phyloP scores from a whole-genome alignment of 2,888 invertebrate genomes.

The Elmis aenea region DNA sequence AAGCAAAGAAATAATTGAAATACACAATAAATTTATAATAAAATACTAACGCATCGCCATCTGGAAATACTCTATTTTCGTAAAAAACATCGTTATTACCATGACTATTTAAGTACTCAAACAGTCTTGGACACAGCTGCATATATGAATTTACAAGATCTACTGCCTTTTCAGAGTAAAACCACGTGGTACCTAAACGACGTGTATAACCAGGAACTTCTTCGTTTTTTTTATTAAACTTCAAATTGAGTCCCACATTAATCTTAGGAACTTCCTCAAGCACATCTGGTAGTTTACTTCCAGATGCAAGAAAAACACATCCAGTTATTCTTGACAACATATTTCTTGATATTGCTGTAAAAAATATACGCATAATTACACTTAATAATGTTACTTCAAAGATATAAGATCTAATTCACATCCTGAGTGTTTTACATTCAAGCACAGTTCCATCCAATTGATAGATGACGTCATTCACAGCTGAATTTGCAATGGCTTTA shows the following conservation, averaged over 20 bases:
- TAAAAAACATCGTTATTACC: conserved; percentile 55
- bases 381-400: no score
- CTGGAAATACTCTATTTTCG: conserved; percentile 61
- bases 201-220: conserved; percentile 79
- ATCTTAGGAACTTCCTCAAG: conserved; percentile 52
- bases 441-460: no score
- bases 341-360: conserved; percentile 59
- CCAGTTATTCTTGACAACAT: conserved; percentile 85
- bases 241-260: conserved; percentile 88
- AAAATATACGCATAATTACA: background rate
- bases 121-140: conserved; percentile 66
- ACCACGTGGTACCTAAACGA: conserved; percentile 67
- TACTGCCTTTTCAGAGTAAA: conserved; percentile 72
- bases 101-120: conserved; percentile 54
- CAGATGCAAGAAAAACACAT: conserved; percentile 63
- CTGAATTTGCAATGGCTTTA: no score
- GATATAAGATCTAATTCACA: no score
- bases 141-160: conserved; percentile 68
- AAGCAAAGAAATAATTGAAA: conserved; percentile 6
- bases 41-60: conserved; percentile 24
- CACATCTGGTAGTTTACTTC: conserved; percentile 38
- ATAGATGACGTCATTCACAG: no score
- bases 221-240: conserved; percentile 75
- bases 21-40: background rate
- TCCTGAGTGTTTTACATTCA: no score